Evolutionary conservation across 2,797 vertebrate species (phyloP).

Genomic region (Pitangus sulphuratus): DNA sequence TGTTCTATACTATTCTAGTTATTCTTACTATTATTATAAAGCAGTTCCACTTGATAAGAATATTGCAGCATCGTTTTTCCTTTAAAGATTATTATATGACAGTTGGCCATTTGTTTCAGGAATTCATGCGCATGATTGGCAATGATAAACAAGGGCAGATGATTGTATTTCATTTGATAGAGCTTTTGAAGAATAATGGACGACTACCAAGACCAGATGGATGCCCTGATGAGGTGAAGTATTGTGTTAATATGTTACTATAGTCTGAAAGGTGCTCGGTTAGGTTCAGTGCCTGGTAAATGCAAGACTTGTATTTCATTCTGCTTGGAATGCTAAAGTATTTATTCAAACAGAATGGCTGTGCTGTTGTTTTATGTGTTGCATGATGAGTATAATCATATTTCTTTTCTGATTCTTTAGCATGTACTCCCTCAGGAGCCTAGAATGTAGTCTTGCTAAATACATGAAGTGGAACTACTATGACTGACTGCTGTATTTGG

Average conservation of each 20-base stretch:
- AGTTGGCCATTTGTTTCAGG: constrained; percentile 77
- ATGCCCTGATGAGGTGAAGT: constrained; percentile 92
- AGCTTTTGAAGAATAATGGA: constrained; percentile 87
- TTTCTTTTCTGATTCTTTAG: not conserved
- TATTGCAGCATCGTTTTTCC: not conserved
- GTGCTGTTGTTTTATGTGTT: not conserved
- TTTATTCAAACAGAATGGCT: not conserved
- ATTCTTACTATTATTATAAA: not conserved
- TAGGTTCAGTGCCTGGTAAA: not conserved
- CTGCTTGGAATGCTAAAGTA: not conserved
- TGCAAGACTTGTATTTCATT: not conserved
- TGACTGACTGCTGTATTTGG: not conserved
- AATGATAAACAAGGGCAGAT: constrained; percentile 98
- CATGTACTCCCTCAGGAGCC: not conserved
- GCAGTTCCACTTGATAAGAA: not conserved
- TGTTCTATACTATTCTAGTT: not conserved
- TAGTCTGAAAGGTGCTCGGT: not conserved
- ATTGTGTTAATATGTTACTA: not conserved
- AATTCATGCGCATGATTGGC: constrained; percentile 97
- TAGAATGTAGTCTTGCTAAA: not conserved
- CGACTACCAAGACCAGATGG: constrained; percentile 87
- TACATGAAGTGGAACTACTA: not conserved
- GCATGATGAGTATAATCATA: not conserved
- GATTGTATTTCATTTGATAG: constrained; percentile 96
- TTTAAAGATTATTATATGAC: not conserved